Conservation (phyloP, 2,797 vertebrate species). For the Hemibagrus guttatus region DNA sequence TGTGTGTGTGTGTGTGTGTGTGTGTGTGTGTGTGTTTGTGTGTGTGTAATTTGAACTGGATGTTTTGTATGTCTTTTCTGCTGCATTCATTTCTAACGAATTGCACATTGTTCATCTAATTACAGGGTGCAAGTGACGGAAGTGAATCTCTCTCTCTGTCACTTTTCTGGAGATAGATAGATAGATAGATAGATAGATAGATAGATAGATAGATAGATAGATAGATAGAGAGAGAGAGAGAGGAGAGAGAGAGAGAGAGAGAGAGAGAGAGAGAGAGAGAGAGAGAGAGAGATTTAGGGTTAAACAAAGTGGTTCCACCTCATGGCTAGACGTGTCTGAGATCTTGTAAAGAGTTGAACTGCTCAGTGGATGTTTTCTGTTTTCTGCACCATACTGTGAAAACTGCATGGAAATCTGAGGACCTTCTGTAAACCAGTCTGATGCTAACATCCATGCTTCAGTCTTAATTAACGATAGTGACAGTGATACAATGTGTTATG, state of each 20-base stretch:
- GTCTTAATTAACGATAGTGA: too few species aligned
- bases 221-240: not conserved
- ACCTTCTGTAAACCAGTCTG: too few species aligned
- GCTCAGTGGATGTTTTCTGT: too few species aligned
- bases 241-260: not conserved
- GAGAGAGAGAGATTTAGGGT: not conserved
- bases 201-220: too few species aligned
- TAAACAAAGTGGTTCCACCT: too few species aligned
- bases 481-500: not conserved
- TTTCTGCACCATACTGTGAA: too few species aligned
- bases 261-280: not conserved
- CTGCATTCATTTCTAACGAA: slow-evolving; percentile 82
- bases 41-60: slow-evolving; percentile 53
- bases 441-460: too few species aligned
- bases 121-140: slow-evolving; percentile 7
- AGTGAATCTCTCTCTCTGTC: not conserved
- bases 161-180: not conserved
- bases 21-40: slow-evolving; percentile 29
- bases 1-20: slow-evolving; percentile 22
- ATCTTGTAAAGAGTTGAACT: too few species aligned
- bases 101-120: slow-evolving; percentile 75
- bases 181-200: too few species aligned
- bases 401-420: too few species aligned
- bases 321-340: too few species aligned
- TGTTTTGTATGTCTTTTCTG: slow-evolving; percentile 68